Evolutionary conservation across 2,888 invertebrate genomes (phyloP).

Genomic region (Gymnoscelis rufifasciata): DNA sequence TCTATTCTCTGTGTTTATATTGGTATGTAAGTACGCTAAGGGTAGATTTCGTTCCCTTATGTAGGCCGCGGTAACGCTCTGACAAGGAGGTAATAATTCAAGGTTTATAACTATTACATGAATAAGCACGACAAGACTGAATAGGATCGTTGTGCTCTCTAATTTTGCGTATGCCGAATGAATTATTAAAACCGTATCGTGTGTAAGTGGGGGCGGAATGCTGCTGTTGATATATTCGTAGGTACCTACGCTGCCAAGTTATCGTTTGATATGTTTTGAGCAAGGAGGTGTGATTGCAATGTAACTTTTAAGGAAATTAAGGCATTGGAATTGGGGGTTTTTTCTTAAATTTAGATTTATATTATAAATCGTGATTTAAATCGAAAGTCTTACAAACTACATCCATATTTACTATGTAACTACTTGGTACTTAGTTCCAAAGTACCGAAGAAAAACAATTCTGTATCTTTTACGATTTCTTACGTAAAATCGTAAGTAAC

Average conservation of each 20-base stretch:
- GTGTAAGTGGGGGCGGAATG: conserved; percentile 15
- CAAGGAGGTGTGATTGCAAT: no score
- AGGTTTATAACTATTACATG: conserved; percentile 51
- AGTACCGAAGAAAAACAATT: no score
- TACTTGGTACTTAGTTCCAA: no score
- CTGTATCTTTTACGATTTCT: no score
- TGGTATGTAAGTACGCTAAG: background rate
- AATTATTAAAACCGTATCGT: conserved; percentile 50
- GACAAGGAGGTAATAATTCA: conserved; percentile 49
- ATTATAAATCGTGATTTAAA: no score
- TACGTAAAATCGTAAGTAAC: no score
- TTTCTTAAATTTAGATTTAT: no score
- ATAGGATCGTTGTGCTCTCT: conserved; percentile 46
- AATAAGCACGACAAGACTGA: conserved; percentile 40
- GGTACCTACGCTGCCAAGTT: background rate
- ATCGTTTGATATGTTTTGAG: background rate
- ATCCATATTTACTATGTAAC: no score
- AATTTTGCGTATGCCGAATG: conserved; percentile 51
- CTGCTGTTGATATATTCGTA: background rate
- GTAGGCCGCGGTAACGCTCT: conserved; percentile 27
- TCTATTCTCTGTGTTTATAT: background rate
- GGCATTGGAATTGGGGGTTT: no score
- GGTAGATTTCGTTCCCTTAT: conserved; percentile 27
- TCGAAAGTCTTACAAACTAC: no score
- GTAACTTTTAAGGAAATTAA: no score